Evolutionary conservation across 2,113 vertebrate species (phyloP), one percentile per base, ranked within the genome.

Genomic region (Mohoua ochrocephala): DNA sequence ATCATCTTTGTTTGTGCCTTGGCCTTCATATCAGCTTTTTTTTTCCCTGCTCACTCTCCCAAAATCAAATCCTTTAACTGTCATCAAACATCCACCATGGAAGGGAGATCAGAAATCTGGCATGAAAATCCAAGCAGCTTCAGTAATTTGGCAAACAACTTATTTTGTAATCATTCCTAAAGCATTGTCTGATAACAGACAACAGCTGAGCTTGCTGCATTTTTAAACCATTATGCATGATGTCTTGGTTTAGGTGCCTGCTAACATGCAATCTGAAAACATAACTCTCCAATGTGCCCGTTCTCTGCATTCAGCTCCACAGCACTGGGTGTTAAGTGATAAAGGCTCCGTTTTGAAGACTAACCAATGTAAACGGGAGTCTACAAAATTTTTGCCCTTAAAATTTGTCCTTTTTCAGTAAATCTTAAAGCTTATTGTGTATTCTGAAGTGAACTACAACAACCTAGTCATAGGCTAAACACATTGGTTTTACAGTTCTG

Each of bases 361-460:
- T 61, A 27, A 1, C 0, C 13, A 65, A 20, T 35, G 10, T 10
- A 53, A 76, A 49, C 1, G 1, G 24, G 12, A 67, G 10, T 9
- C 13, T 37, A n/a, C 6, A 73, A 33, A 23, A 2, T 24, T 7
- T 71, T 89, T 84, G 59, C 17, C 10, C 13, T 64, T n/a, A 27
- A 44, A 19, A 35, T 50, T 74, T 64, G 3, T 67, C 11, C 16
- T 44, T 17, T 63, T 64, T 22, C 52, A 39, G 4, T 53, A 86
- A 35, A 1, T 4, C 15, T 69, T 14, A 35, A 84, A 78, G 30
- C 5, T 84, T 67, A 45, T 13, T 47, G 7, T 45, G 5, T 31
- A 44, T 33, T 22, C 69, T 84, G 24, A 91, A 63, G 24, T 67
- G 52, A 89, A 56, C 9, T 24, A 42, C 21, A 84, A 17, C 9